Conservation (phyloP, 2,797 vertebrate genomes). For the Remorina albescens region DNA sequence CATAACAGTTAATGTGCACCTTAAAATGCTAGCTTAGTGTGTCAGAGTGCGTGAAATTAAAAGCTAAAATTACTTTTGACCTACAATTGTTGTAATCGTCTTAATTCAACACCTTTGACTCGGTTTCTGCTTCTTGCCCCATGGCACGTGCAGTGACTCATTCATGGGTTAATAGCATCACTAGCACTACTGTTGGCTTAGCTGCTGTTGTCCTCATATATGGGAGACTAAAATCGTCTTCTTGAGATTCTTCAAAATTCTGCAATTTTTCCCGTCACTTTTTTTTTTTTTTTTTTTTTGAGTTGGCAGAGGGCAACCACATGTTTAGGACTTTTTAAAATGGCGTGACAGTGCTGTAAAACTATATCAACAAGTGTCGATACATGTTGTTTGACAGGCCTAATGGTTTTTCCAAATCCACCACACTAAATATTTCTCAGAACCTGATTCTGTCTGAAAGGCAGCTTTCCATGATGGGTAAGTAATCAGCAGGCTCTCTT, state of each 20-base stretch:
- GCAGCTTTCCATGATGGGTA: slow-evolving; percentile 77
- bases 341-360: neutral
- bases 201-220: neutral
- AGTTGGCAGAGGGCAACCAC: neutral
- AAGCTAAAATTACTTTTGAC: slow-evolving; percentile 16
- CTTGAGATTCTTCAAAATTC: neutral
- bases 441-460: slow-evolving; percentile 70
- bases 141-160: neutral
- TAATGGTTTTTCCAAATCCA: slow-evolving; percentile 24
- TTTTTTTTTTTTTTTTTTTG: too few relatives aligned
- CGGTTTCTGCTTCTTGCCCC: neutral
- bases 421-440: slow-evolving; percentile 43
- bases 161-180: neutral
- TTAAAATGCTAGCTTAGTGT: slow-evolving; percentile 3
- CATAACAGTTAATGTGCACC: neutral
- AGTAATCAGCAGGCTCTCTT: slow-evolving; percentile 74
- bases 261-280: too few relatives aligned
- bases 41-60: neutral
- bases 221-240: neutral
- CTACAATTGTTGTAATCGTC: neutral
- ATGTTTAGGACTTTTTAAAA: neutral
- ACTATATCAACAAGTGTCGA: neutral
- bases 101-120: neutral
- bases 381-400: neutral
- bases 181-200: neutral